Conservation (phyloP, 2,888 invertebrate species). For the Poecilobothrus nobilitatus region DNA sequence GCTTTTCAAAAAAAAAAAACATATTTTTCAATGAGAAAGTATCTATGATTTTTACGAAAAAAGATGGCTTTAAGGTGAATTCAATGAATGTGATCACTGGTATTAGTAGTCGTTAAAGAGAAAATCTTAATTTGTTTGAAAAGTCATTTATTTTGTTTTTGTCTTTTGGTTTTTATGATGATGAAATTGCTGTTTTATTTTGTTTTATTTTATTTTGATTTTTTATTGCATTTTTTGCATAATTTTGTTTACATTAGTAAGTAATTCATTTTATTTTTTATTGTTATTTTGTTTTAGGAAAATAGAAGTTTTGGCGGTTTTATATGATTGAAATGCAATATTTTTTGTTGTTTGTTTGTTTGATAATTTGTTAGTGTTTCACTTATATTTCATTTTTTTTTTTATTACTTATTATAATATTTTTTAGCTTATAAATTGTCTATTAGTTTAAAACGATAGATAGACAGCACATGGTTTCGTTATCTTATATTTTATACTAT, state of each 20-base stretch:
- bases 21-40: no score
- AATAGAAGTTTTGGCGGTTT: neutral
- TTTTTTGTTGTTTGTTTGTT: neutral
- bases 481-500: no score
- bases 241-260: neutral
- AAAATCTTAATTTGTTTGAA: neutral
- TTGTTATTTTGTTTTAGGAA: neutral
- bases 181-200: no score
- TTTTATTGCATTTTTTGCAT: neutral
- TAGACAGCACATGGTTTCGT: neutral
- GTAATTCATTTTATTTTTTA: neutral
- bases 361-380: neutral
- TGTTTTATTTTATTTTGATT: no score
- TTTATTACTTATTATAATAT: no score
- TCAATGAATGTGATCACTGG: neutral
- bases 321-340: neutral
- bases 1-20: no score
- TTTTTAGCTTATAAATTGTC: no score
- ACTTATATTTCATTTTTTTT: neutral
- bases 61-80: neutral
- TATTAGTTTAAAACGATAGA: neutral
- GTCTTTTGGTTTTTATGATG: no score
- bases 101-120: neutral
- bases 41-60: neutral
- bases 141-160: neutral